Evolutionary conservation across 2,797 vertebrate species (phyloP).

Genomic region (Sardinella longiceps): DNA sequence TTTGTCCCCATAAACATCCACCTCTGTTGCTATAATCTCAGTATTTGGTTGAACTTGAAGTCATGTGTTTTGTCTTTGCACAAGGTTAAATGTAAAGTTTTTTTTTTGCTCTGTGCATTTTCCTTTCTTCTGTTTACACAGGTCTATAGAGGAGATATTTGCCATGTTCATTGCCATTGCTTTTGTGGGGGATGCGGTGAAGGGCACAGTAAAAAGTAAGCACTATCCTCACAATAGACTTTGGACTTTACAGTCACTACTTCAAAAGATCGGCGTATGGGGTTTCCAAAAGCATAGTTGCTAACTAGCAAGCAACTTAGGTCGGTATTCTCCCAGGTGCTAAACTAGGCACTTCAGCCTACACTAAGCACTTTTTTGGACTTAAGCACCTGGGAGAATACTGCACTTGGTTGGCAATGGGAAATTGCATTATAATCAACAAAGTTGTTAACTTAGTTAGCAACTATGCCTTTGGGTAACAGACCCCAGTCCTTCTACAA

Average conservation of each 20-base stretch:
- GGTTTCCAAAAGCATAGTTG: no score
- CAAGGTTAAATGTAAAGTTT: conserved; percentile 44
- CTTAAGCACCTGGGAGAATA: no score
- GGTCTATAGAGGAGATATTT: conserved; percentile 94
- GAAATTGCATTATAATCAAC: no score
- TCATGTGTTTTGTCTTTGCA: conserved; percentile 55
- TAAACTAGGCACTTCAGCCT: no score
- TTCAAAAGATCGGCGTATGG: no score
- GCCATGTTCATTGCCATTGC: conserved; percentile 95
- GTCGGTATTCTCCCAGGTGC: no score
- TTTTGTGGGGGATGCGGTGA: conserved; percentile 89
- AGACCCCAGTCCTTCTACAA: no score
- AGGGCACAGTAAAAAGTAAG: conserved; percentile 94
- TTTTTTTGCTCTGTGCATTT: conserved; percentile 25
- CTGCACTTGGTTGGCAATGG: no score
- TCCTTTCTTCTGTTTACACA: conserved; percentile 61
- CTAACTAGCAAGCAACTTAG: no score
- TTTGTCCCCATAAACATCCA: conserved; percentile 49
- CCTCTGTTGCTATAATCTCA: conserved; percentile 42
- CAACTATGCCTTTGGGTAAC: no score
- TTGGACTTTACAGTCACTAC: background rate
- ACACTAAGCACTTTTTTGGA: no score
- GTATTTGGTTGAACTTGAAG: conserved; percentile 44
- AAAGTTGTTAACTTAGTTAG: no score
- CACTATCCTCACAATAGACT: conserved; percentile 29